Base-by-base conservation (phyloP, 2,888 invertebrate genomes). In the Chelonus formosanus region DNA sequence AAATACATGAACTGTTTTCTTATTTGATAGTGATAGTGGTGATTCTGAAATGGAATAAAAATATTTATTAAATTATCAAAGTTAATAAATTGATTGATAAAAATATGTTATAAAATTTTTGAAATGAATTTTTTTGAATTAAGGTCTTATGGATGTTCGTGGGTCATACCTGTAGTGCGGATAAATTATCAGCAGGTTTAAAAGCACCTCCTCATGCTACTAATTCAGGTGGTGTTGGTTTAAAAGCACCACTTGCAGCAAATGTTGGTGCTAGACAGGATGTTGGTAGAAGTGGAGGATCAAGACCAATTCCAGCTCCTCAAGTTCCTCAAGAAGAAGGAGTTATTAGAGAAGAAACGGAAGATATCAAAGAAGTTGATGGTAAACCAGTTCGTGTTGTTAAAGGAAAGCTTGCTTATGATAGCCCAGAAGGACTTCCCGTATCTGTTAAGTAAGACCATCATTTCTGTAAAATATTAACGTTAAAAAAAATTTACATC, bases 341-440 rank as follows among this genome's bases (percentile, higher is more conserved):
- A 2, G 80, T 82, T 3, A 73, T 76, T 8, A 76, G 75, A 6
- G 79, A 82, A 43, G 79, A 81, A 59, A 76, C 70, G 3, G 77
- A 74, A 6, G 76, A 75, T 32, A 70, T 75, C 36, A 84, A 83
- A 68, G 73, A 76, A 34, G 80, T 82, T 5, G 77, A 81, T 55
- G 79, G 80, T 3, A 68, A 80, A 61, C 71, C 77, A 3, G 78
- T 84, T 3, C 72, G 79, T 5, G 75, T 76, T 2, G 83, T 84
- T 8, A 63, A 77, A 32, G 84, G 84, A 8, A 78, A 69, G 58
- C 80, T 78, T 20, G 77, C 74, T 5, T 84, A 83, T 64, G 73
- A 77, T 7, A 84, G 84, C 64, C 84, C 84, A 0, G 84, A 84
- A 57, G 83, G 84, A 53, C 74, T 83, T n/a, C 80, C 83, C 0